phyloP scores from a whole-genome alignment of 1,140 invertebrate genomes.

The Penaeus chinensis region DNA sequence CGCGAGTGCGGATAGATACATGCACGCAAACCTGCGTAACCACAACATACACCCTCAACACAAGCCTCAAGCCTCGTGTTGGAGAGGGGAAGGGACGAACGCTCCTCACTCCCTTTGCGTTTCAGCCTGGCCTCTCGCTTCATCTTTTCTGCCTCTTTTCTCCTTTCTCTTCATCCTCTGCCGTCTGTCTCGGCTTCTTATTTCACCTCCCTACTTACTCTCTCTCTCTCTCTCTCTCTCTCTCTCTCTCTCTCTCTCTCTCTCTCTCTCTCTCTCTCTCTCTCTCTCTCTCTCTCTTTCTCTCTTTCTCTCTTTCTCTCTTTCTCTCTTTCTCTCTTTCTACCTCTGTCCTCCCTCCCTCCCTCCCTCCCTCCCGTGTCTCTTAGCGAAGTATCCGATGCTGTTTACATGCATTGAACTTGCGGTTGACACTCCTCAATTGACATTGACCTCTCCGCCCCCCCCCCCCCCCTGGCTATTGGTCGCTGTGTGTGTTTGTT shows the following conservation, averaged over 20 bases:
- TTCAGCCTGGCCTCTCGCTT: background rate
- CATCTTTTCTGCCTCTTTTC: background rate
- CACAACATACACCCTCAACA: too few relatives aligned
- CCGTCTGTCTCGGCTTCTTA: background rate
- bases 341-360: background rate
- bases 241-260: background rate
- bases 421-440: too few relatives aligned
- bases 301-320: background rate
- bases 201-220: background rate
- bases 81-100: too few relatives aligned
- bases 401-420: too few relatives aligned
- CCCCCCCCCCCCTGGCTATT: too few relatives aligned
- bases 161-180: background rate
- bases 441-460: too few relatives aligned
- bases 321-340: background rate
- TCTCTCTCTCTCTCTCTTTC: background rate
- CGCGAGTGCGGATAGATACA: too few relatives aligned
- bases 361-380: background rate
- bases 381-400: too few relatives aligned
- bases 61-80: too few relatives aligned
- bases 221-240: background rate
- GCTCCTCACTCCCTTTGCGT: background rate
- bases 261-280: background rate
- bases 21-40: too few relatives aligned
- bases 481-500: too few relatives aligned